Evolutionary conservation across 2,113 vertebrate species (phyloP), one percentile per base, ranked within the genome.

Genomic region (Boulengerochromis microlepis): DNA sequence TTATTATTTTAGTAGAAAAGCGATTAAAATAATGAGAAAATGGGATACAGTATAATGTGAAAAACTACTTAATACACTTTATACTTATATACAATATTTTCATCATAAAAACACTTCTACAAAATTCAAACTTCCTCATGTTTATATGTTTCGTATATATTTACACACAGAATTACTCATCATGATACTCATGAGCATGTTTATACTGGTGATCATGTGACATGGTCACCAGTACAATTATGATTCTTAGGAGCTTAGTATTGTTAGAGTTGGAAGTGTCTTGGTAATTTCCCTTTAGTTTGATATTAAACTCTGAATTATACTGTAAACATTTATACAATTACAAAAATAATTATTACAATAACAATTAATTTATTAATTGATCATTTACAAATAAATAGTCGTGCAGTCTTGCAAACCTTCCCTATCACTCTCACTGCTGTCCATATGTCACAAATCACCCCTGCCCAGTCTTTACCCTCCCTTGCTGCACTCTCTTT

Each of bases 1-100:
- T 59, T 29, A 5, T 29, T 29, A 59, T 59, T 59, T 59, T 59
- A 29, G 24, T 29, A 59, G 7, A 29, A 59, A 59, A 0, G 0
- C 1, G 2, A 0, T 59, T 59, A 59, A 8, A 57, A 31, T 6
- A 31, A 31, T 31, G 29, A 31, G 29, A 31, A 31, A 31, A 6
- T 31, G 29, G 29, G 29, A 31, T 31, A 31, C 29, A 31, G 29
- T 31, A 6, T 5, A 31, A 31, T 31, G 29, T 31, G 29, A 31
- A 31, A 31, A 31, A 5, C 29, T 6, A 31, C 29, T 31, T 31
- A 31, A 31, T 31, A 31, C 31, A 6, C 31, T 31, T 31, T 31
- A 31, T 31, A 29, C 1, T 16, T 31, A 16, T 31, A 59, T 59
- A 18, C 13, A 10, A 31, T 31, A 59, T 4, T 9, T 59, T 2